Conservation (phyloP, 1,140 invertebrate species). For the Drosophila pandora region DNA sequence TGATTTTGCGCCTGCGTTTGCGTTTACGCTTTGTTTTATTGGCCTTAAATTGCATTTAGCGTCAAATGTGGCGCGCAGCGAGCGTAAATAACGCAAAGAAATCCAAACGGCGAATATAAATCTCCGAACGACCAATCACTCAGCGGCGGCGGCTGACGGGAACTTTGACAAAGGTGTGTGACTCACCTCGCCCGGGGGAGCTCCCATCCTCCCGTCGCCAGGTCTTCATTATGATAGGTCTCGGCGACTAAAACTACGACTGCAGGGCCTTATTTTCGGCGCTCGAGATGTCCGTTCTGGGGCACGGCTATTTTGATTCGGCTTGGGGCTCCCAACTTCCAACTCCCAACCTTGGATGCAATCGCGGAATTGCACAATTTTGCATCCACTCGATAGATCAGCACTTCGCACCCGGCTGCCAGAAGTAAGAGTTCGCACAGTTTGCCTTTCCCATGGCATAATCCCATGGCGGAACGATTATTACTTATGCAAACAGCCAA, state of each 20-base stretch:
- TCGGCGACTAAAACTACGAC: slow-evolving; percentile 44
- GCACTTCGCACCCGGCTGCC: slow-evolving; percentile 60
- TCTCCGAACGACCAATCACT: slow-evolving; percentile 71
- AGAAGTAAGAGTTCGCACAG: slow-evolving; percentile 63
- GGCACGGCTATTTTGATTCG: slow-evolving; percentile 43
- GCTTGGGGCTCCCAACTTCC: not conserved
- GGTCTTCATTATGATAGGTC: slow-evolving; percentile 21
- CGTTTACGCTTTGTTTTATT: slow-evolving; percentile 73
- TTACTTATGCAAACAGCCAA: slow-evolving; percentile 61
- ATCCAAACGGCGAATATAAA: slow-evolving; percentile 51
- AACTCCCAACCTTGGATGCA: slow-evolving; percentile 51
- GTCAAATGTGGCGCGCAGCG: slow-evolving; percentile 69
- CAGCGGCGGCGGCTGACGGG: slow-evolving; percentile 31
- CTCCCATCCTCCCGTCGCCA: slow-evolving; percentile 8
- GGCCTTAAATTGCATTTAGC: slow-evolving; percentile 80
- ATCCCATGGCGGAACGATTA: slow-evolving; percentile 18
- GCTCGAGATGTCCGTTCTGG: slow-evolving; percentile 49
- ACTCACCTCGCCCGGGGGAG: slow-evolving; percentile 35
- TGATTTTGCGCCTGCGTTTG: slow-evolving; percentile 36
- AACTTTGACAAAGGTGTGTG: slow-evolving; percentile 61
- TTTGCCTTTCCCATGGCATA: slow-evolving; percentile 34
- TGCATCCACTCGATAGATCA: slow-evolving; percentile 21
- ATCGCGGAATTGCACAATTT: slow-evolving; percentile 38
- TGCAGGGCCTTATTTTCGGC: slow-evolving; percentile 20
- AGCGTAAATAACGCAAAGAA: slow-evolving; percentile 58